Conservation (phyloP, 2,888 invertebrate genomes). For the Pegoplata infirma region DNA sequence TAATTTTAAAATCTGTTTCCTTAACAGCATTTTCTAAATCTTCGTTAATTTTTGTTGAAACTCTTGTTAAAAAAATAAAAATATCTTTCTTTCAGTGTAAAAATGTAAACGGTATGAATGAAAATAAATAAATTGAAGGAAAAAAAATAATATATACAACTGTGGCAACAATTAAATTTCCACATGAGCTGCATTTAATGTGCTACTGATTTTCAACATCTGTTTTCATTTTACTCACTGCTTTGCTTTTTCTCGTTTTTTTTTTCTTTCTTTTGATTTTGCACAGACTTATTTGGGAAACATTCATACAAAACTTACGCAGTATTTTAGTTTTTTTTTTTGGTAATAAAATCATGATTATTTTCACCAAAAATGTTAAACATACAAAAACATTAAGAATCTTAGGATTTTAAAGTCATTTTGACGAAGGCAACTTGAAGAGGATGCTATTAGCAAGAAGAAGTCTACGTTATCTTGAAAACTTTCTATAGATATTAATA, state of each 20-base stretch:
- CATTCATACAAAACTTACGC: not conserved
- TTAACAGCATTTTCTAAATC: too few relatives aligned
- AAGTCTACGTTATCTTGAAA: conserved; percentile 6
- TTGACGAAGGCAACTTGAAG: not conserved
- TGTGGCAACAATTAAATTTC: conserved; percentile 73
- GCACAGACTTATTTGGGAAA: not conserved
- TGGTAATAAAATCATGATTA: conserved; percentile 12
- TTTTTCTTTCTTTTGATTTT: not conserved
- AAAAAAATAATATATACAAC: conserved; percentile 43
- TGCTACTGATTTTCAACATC: conserved; percentile 76
- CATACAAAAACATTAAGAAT: not conserved
- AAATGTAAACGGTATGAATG: conserved; percentile 28
- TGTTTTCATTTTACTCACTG: conserved; percentile 72
- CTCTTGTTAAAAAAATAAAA: too few relatives aligned
- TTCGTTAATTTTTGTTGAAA: too few relatives aligned
- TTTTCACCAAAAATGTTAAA: conserved; percentile 22
- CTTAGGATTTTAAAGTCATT: conserved; percentile 22
- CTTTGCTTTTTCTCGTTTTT: too few relatives aligned
- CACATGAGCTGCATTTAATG: conserved; percentile 75
- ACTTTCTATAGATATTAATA: not conserved
- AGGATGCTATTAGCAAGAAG: not conserved
- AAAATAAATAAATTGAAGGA: not conserved
- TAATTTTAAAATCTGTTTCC: too few relatives aligned
- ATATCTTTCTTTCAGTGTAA: too few relatives aligned
- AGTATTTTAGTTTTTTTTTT: not conserved